Evolutionary conservation across 2,888 invertebrate species (phyloP).

Genomic region (Archips crataeganus): DNA sequence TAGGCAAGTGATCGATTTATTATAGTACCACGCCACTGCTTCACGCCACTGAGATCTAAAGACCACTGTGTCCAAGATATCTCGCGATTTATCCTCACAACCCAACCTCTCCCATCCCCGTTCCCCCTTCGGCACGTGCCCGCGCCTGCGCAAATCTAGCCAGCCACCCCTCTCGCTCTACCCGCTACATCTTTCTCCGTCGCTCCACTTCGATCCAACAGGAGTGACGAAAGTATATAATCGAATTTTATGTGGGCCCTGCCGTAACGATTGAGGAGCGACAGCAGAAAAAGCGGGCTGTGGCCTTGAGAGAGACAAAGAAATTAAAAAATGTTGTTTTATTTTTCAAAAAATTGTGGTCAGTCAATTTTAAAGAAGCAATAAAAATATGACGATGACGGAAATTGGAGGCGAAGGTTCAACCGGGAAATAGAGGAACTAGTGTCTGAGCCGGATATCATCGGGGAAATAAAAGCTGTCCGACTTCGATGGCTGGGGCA

Average conservation of each 20-base stretch:
- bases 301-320: slow-evolving; percentile 64
- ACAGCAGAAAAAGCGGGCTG: slow-evolving; percentile 55
- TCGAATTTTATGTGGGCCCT: slow-evolving; percentile 79
- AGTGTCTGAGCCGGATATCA: too few relatives aligned
- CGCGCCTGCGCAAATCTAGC: slow-evolving; percentile 70
- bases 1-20: too few relatives aligned
- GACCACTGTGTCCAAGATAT: slow-evolving; percentile 41
- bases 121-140: slow-evolving; percentile 71
- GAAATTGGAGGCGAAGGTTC: too few relatives aligned
- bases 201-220: slow-evolving; percentile 78
- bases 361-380: too few relatives aligned
- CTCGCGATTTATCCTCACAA: slow-evolving; percentile 53
- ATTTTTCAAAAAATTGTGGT: not conserved
- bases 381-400: too few relatives aligned
- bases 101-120: slow-evolving; percentile 51
- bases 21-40: too few relatives aligned
- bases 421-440: too few relatives aligned
- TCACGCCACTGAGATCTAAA: too few relatives aligned
- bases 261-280: slow-evolving; percentile 58
- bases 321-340: not conserved
- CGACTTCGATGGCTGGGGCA: too few relatives aligned
- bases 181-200: slow-evolving; percentile 60
- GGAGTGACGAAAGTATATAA: slow-evolving; percentile 83
- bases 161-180: slow-evolving; percentile 55
- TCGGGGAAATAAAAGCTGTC: too few relatives aligned